These are phyloP conservation scores for Paedocypris micromegethes DNA, from an alignment of 2,797 vertebrate genomes.

Conservation along the genomic window DNA sequence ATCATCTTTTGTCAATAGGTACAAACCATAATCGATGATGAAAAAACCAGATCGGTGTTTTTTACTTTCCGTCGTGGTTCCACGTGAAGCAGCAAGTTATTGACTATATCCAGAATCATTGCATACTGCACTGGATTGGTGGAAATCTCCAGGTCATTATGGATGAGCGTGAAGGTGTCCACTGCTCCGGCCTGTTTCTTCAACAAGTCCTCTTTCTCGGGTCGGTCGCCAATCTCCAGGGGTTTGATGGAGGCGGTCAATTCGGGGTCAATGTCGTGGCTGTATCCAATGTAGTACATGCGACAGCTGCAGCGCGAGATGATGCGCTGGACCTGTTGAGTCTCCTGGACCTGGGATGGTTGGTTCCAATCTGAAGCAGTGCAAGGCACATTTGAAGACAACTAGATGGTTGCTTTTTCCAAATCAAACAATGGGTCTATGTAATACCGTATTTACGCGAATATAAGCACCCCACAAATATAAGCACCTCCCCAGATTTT, in stretches of 20 bases:
- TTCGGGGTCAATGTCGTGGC: slow-evolving; percentile 94
- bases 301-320: slow-evolving; percentile 97
- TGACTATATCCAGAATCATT: slow-evolving; percentile 98
- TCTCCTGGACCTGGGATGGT: slow-evolving; percentile 87
- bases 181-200: slow-evolving; percentile 96
- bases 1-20: background rate
- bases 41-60: background rate
- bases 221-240: slow-evolving; percentile 78
- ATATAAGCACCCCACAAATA: too few relatives aligned
- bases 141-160: slow-evolving; percentile 96
- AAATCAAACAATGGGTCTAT: background rate
- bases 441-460: too few relatives aligned
- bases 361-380: slow-evolving; percentile 85
- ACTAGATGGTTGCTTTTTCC: background rate
- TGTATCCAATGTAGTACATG: slow-evolving; percentile 99
- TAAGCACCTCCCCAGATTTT: too few relatives aligned
- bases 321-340: slow-evolving; percentile 94
- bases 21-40: background rate
- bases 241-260: slow-evolving; percentile 95
- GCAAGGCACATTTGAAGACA: background rate
- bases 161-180: slow-evolving; percentile 97
- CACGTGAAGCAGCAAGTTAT: slow-evolving; percentile 92
- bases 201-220: slow-evolving; percentile 92
- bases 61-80: slow-evolving; percentile 92
- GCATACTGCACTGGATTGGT: slow-evolving; percentile 98